Base-by-base conservation (phyloP, 2,888 invertebrate species). In the Drosophila maculinotata region DNA sequence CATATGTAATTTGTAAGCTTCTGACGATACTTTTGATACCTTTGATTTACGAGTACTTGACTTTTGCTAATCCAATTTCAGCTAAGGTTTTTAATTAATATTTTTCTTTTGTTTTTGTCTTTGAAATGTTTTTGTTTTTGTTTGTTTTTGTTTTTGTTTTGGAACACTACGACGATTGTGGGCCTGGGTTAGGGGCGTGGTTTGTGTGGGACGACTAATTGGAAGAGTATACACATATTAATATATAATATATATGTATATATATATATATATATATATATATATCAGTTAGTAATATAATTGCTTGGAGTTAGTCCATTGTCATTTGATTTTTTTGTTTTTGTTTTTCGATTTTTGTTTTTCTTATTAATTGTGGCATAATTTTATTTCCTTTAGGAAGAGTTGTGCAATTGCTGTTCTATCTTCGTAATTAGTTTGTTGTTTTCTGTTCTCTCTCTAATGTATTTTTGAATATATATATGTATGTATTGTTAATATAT, bases 331-430 rank as follows among this genome's bases (percentile, higher is more conserved):
- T n/a, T 57, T 86, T 57, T 86, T 64, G 28, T 57, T 52, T 30
- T 42, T 10, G 9, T 33, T 59, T 17, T 33, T 44, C 3, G 12
- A n/a, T n/a, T 12, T 25, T 67, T 56, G 20, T 3, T 28, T 52
- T 51, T 36, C 47, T 58, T 54, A 52, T 63, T 79, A 85, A 79
- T 85, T 79, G 79, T 79, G 86, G 82, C 86, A 70, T 71, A 68
- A 56, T 74, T 84, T 80, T 87, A 85, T 81, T 87, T 81, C 87
- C 87, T 69, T 87, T 84, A 75, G 81, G 81, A 81, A 81, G 81
- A 87, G 85, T 87, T 87, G 81, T 81, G 81, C 80, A 81, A 81
- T 80, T 83, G 79, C 85, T 81, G 76, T 66, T 70, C 56, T 80
- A 73, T 62, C 81, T 77, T 72, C 60, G 75, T 14, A 10, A n/a